Evolutionary conservation across 2,113 vertebrate species (phyloP).

Genomic region (Hippopotamus amphibius): DNA sequence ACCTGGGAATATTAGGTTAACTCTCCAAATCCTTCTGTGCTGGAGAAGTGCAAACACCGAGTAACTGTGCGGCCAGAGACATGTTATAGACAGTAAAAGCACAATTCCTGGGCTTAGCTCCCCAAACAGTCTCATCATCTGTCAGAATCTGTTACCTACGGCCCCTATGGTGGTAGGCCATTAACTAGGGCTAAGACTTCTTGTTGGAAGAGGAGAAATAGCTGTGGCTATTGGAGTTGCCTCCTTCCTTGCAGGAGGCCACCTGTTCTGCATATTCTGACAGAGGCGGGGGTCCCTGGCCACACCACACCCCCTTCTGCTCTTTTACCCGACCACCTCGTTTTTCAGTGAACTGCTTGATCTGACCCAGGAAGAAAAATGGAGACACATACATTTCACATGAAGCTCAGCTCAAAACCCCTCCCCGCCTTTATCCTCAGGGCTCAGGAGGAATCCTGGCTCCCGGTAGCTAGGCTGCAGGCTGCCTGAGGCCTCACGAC

Average conservation of each 20-base stretch:
- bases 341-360: neutral
- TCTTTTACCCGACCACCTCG: neutral
- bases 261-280: neutral
- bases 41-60: neutral
- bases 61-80: neutral
- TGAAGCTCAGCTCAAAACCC: neutral
- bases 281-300: neutral
- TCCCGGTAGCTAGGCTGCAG: neutral
- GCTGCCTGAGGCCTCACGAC: neutral
- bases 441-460: neutral
- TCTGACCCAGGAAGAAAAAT: neutral
- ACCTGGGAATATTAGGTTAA: neutral
- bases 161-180: neutral
- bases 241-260: neutral
- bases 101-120: neutral
- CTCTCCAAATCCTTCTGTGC: neutral
- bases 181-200: neutral
- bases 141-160: neutral
- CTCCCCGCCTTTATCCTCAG: neutral
- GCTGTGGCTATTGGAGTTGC: neutral
- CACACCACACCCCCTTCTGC: neutral
- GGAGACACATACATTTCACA: neutral
- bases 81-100: neutral
- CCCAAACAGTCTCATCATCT: neutral
- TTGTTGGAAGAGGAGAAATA: conserved; percentile 21